Evolutionary conservation across 2,888 invertebrate species (phyloP), one percentile per base, ranked within the genome.

Genomic region (Gymnosoma rotundatum): DNA sequence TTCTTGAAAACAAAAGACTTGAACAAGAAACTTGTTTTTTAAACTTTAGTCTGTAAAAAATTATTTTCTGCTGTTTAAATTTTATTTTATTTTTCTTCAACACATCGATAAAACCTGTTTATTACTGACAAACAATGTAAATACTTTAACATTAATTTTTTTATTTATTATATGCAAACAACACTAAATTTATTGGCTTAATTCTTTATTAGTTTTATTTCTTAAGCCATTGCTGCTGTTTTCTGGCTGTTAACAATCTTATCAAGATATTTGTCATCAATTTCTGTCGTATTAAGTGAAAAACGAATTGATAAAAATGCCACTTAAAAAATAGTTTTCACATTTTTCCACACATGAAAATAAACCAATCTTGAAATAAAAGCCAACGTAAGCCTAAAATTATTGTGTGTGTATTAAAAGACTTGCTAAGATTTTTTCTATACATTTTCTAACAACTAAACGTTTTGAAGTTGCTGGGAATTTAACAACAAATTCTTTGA

Each of bases 201-300:
- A 72, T 64, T 72, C 64, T 38, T 64, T 60, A 50, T 50, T 67
- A 50, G 20, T 67, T 60, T 66, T 67, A 42, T 76, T 67, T 9
- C 1, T 16, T 58, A 32, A 38, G 8, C 54, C 48, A 50, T 25
- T 60, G 66, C 45, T 38, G 50, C 20, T 21, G 64, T 42, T 12
- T 10, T 42, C 12, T 38, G 32, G 32, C 32, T 42, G 42, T 42
- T 12, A 10, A 42, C 2, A 42, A 42, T 42, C 42, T 12, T 82
- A 79, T 82, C 78, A 74, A 61, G 74, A 66, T 70, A 21, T 83
- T 82, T 74, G 64, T 80, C 86, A 86, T 79, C 74, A 78, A 83
- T 83, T 81, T 63, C 78, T 83, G 82, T 85, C 83, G 72, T 82
- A 85, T 83, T 82, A 82, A 50, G 50, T 45, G 20, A 50, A 80